Base-by-base conservation (phyloP, 2,888 invertebrate genomes). In the Tiliacea citrago region DNA sequence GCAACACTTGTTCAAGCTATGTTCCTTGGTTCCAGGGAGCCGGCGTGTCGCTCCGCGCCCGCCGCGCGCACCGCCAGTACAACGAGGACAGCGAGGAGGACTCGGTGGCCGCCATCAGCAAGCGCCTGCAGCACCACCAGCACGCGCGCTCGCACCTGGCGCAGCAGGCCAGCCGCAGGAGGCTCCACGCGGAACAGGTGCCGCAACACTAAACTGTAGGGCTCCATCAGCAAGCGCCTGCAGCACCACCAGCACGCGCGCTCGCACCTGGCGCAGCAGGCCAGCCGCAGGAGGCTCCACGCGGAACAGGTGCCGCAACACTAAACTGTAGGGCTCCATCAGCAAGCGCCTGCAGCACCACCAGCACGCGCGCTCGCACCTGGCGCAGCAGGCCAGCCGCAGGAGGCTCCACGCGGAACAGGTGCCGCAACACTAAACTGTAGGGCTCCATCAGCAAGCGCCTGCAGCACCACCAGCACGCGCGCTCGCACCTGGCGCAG, bases 71-170 rank as follows among this genome's bases (percentile, higher is more conserved):
- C 57, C 94, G 97, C 0, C 96, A 95, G 16, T 97, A 97, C 93
- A 97, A 97, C 94, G 97, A 97, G 91, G 97, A 97, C 89, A 97
- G 97, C 82, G 97, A 97, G 80, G 97, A 97, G 67, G 96, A 96
- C 92, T 90, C 92, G 2, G 92, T 92, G 21, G 94, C 94, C 24
- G 96, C 95, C 89, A 96, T 96, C 93, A 94, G 95, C 92, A 95
- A 96, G 90, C 92, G 96, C 0, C 84, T 89, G 79, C 93, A 92
- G 84, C 93, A 91, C 82, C 89, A 88, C 71, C 92, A 90, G 77
- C 89, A 87, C 66, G 89, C 86, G 61, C 89, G 75, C 70, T 83
- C 75, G 35, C 87, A 80, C 61, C 87, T 53, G 70, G 86, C 73
- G 75, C 86, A 82, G 77, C 86, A 85, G 68, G 86, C 87, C 55